Conservation (phyloP, 2,888 invertebrate species). For the Taphrorychus bicolor region DNA sequence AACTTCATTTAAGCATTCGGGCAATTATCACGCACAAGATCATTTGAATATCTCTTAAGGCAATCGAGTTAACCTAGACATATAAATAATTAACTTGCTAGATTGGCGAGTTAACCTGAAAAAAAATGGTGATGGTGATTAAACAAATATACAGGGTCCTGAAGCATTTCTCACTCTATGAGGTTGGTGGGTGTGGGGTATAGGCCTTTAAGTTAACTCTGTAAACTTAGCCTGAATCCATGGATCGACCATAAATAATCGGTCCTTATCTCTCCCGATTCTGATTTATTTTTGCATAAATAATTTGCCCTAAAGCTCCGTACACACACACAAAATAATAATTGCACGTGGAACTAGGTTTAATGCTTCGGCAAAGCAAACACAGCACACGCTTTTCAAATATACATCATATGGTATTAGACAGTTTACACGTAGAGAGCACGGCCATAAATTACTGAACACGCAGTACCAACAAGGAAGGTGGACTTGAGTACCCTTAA, state of each 20-base stretch:
- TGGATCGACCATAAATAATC: slow-evolving; percentile 26
- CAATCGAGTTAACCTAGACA: not conserved
- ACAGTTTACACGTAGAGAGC: slow-evolving; percentile 1
- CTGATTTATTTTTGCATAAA: slow-evolving; percentile 33
- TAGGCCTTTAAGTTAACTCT: too few relatives aligned
- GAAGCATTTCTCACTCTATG: too few relatives aligned
- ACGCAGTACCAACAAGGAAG: not conserved
- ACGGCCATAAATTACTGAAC: slow-evolving; percentile 3
- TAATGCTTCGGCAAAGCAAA: not conserved
- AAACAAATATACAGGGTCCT: too few relatives aligned
- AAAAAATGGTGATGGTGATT: too few relatives aligned
- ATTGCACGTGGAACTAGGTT: not conserved
- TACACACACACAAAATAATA: not conserved
- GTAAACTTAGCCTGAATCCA: slow-evolving; percentile 29
- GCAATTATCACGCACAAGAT: too few relatives aligned
- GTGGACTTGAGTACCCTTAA: not conserved
- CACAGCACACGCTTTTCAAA: slow-evolving; percentile 1
- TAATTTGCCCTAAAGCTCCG: slow-evolving; percentile 12
- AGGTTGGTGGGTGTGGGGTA: too few relatives aligned
- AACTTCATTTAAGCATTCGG: too few relatives aligned
- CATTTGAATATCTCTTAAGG: not conserved
- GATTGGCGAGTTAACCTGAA: not conserved
- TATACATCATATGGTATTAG: slow-evolving; percentile 2
- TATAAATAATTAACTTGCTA: not conserved
- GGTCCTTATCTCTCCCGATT: slow-evolving; percentile 5